Conservation (phyloP, 2,888 invertebrate genomes). For the Strigamia transsilvanica region DNA sequence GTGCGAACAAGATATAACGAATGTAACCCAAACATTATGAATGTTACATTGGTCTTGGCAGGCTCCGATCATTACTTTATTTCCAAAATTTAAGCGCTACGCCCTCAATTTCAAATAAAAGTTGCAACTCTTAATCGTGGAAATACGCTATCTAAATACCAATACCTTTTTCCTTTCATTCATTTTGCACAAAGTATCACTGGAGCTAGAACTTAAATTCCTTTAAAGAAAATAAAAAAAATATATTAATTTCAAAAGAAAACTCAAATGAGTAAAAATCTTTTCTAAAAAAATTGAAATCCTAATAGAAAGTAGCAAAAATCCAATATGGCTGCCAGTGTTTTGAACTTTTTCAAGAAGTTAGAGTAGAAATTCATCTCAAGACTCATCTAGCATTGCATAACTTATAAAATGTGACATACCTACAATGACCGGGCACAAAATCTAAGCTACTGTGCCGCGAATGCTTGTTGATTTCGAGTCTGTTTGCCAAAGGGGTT, state of each 20-base stretch:
- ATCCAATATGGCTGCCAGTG: neutral
- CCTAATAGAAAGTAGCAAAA: neutral
- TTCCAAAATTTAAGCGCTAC: too few relatives aligned
- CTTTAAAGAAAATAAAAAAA: constrained; percentile 1
- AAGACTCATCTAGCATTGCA: constrained; percentile 17
- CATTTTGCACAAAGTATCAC: constrained; percentile 40
- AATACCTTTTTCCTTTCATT: constrained; percentile 46
- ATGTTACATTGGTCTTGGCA: too few relatives aligned
- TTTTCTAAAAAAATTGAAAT: neutral
- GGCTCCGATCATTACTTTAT: too few relatives aligned
- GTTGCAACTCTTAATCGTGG: too few relatives aligned
- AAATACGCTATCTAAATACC: too few relatives aligned
- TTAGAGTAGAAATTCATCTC: neutral
- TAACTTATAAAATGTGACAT: constrained; percentile 43
- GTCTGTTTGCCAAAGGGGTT: constrained; percentile 31
- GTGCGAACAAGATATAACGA: too few relatives aligned
- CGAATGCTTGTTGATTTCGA: constrained; percentile 56
- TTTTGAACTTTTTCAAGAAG: neutral
- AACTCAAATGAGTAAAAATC: neutral
- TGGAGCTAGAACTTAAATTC: constrained; percentile 40
- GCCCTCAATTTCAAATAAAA: too few relatives aligned
- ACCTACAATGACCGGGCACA: constrained; percentile 59
- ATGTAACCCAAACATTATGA: too few relatives aligned
- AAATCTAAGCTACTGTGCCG: constrained; percentile 59
- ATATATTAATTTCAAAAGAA: neutral